These are phyloP conservation scores for Synanthedon vespiformis DNA, from an alignment of 2,888 invertebrate species.

Conservation along the genomic window DNA sequence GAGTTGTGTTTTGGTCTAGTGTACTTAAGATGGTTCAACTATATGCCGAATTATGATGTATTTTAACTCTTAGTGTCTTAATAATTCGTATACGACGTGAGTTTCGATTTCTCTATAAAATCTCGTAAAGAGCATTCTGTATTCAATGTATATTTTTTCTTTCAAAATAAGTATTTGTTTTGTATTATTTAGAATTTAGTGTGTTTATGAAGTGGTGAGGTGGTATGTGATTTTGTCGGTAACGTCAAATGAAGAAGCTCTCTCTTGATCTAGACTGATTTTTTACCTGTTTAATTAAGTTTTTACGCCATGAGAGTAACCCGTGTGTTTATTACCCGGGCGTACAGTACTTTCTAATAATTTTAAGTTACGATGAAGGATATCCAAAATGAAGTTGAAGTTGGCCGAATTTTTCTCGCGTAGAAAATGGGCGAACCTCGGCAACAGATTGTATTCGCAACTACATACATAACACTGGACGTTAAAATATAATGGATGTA, in stretches of 20 bases:
- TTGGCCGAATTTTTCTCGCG: constrained; percentile 23
- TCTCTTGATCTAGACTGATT: constrained; percentile 56
- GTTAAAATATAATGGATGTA: constrained; percentile 68
- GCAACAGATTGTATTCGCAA: constrained; percentile 39
- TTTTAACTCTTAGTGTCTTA: too few species aligned
- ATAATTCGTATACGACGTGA: too few species aligned
- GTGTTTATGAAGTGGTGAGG: neutral
- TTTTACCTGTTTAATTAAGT: constrained; percentile 18
- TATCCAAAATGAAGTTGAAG: neutral
- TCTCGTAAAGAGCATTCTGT: too few species aligned
- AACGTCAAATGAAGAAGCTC: constrained; percentile 33
- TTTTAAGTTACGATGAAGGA: neutral
- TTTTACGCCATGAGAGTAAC: constrained; percentile 5
- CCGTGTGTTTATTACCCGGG: neutral
- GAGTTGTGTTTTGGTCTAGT: too few species aligned
- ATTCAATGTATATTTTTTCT: too few species aligned
- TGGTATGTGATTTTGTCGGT: constrained; percentile 20
- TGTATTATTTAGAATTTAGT: too few species aligned
- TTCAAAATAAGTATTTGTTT: too few species aligned
- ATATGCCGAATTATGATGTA: too few species aligned
- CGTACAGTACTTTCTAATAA: neutral
- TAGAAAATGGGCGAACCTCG: constrained; percentile 35
- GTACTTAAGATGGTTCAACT: too few species aligned
- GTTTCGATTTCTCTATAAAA: too few species aligned
- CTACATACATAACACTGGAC: constrained; percentile 33